Evolutionary conservation across 2,888 invertebrate species (phyloP), one percentile per base, ranked within the genome.

Genomic region (Drosophila dives): DNA sequence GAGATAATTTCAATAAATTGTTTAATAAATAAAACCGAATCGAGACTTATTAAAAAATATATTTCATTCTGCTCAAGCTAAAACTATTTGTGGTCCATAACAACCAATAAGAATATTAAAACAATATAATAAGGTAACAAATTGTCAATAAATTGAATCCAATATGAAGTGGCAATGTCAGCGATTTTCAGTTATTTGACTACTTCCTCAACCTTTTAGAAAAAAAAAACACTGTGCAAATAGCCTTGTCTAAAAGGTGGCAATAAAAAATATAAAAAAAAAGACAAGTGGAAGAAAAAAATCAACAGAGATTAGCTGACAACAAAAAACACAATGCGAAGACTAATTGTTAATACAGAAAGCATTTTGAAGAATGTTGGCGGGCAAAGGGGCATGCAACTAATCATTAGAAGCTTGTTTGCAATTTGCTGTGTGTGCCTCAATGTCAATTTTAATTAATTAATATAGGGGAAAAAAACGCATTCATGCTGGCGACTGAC

Each of bases 381-480:
- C 83, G 71, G 74, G 68, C 62, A 75, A 81, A 76, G 84, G 74
- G 79, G 79, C 84, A 84, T 88, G 82, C 86, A 86, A 84, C 80
- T 72, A 68, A 84, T 82, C 72, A 84, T 86, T 86, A 82, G 83
- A 88, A 80, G 89, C 89, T 80, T 80, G 84, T 82, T 86, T 75
- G 72, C 79, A 86, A 86, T 88, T 88, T 88, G 86, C 80, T 83
- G 77, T 71, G 77, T 83, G 75, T 71, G 77, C 49, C 77, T 82
- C 89, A 87, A 89, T 87, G 89, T 89, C 86, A 87, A 86, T 89
- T 75, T 79, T 74, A 89, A 81, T 84, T 84, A 86, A 86, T 89
- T 87, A 81, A 73, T 86, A 81, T 76, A 66, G 71, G 56, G 72
- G 29, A 38, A 45, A 36, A 17, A 56, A 26, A 11, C 29, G 45